Base-by-base conservation (phyloP, 2,113 vertebrate genomes). In the Asarcornis scutulata region DNA sequence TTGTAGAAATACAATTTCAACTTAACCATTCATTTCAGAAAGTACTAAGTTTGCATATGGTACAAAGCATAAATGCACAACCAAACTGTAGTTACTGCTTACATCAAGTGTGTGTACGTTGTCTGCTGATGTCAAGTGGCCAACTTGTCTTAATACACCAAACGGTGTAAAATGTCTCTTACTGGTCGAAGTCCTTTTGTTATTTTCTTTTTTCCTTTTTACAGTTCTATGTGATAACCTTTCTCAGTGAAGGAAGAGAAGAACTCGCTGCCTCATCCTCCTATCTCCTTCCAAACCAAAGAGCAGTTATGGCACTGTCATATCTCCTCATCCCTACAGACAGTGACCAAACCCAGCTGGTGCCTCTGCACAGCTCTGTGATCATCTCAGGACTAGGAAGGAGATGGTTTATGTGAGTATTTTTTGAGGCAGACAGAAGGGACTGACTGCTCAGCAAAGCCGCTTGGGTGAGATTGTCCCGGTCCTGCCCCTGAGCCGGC, bases 1-100 rank as follows among this genome's bases (percentile, higher is more conserved):
- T 62, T 69, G 91, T 94, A 91, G 94, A 96, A 95, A 96, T 96
- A 74, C 6, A n/a, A 64, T 93, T 97, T 93, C 86, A 69, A 93
- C 73, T 56, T 88, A 93, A 95, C 84, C 93, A 81, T 85, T 91
- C 94, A 31, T 95, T 96, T 88, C 75, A 90, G 91, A 96, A 94
- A 91, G 69, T 68, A 89, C 81, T 44, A n/a, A 3, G 5, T 82
- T 86, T 86, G 53, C 38, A 80, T 83, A 29, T 59, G 82, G 91
- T 96, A 77, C 59, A 63, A 48, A 29, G 52, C 66, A 63, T 26
- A 38, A 91, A 27, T 48, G 42, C 9, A 4, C 55, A 48, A 11
- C 27, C 7, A 7, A 13, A 63, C 17, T 80, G 15, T 11, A 66
- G 76, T 83, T 91, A 59, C 22, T 91, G n/a, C 4, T 78, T 93